Base-by-base conservation (phyloP, 2,888 invertebrate species). In the Agrochola litura region DNA sequence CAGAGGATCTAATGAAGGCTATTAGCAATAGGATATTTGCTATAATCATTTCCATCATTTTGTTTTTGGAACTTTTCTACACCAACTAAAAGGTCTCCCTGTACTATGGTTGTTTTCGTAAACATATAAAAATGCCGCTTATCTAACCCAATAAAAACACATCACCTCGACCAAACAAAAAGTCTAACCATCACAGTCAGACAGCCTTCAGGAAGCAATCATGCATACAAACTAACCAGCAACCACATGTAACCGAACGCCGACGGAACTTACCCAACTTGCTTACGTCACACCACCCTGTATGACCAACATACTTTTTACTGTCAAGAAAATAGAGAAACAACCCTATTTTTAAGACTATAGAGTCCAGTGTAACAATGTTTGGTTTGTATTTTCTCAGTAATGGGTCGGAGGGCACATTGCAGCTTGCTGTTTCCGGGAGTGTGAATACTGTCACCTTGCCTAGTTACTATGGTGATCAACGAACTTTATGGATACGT, bases 341-440 rank as follows among this genome's bases (percentile, higher is more conserved):
- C 16, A 43, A 63, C 71, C n/a, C 9, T 77, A 77, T 74, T n/a
- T 5, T 0, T 0, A 4, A 30, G 10, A 2, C 0, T 0, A 9
- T 82, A 66, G 25, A 30, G 43, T 64, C 54, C n/a, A 43, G 37
- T 56, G 22, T 52, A 52, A 54, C 58, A 22, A 9, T 66, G 46
- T 46, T 46, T 46, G 43, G 43, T 58, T 52, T 58, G 65, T 12
- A 73, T 81, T 82, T 81, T 81, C 76, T 85, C 81, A 70, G 68
- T 84, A 85, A 76, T 78, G 66, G 76, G 66, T 56, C 69, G 74
- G 79, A 88, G 87, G 88, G 87, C 76, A 83, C 66, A 91, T 92
- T 93, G 95, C 96, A 96, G 95, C 95, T 95, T 95, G 95, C 92
- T 82, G 90, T 91, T 94, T 96, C 95, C 95, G 95, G 94, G 89